These are phyloP conservation scores for Mythimna ferrago DNA, from an alignment of 2,888 invertebrate genomes.

Conservation along the genomic window DNA sequence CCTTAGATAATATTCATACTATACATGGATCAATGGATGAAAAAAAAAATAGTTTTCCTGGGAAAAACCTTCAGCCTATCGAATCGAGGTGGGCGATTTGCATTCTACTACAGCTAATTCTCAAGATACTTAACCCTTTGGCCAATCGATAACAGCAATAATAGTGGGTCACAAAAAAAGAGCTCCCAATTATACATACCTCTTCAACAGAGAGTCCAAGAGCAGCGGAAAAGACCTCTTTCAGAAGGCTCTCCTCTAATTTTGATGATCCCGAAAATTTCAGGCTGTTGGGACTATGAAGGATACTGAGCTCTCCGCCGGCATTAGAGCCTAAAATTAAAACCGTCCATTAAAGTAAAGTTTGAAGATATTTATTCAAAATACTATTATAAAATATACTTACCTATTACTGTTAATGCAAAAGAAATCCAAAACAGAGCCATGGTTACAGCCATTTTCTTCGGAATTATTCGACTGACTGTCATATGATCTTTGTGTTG, in stretches of 20 bases:
- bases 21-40: neutral
- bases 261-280: conserved; percentile 92
- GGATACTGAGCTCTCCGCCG: conserved; percentile 92
- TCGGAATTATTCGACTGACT: conserved; percentile 76
- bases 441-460: conserved; percentile 85
- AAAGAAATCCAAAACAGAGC: conserved; percentile 82
- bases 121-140: no score
- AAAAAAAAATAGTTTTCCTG: neutral
- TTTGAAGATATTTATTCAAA: neutral
- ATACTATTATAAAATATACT: conserved; percentile 63
- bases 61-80: no score
- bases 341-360: neutral
- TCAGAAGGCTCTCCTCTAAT: conserved; percentile 91
- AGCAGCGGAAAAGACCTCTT: conserved; percentile 93
- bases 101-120: neutral
- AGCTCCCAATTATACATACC: conserved; percentile 77
- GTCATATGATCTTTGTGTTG: conserved; percentile 87
- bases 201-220: conserved; percentile 94
- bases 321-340: conserved; percentile 87
- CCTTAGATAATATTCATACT: neutral
- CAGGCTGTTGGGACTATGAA: conserved; percentile 93
- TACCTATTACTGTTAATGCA: conserved; percentile 82
- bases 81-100: neutral
- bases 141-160: neutral
- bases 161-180: neutral